Conservation (phyloP, 2,797 vertebrate species). For the Heliangelus exortis region DNA sequence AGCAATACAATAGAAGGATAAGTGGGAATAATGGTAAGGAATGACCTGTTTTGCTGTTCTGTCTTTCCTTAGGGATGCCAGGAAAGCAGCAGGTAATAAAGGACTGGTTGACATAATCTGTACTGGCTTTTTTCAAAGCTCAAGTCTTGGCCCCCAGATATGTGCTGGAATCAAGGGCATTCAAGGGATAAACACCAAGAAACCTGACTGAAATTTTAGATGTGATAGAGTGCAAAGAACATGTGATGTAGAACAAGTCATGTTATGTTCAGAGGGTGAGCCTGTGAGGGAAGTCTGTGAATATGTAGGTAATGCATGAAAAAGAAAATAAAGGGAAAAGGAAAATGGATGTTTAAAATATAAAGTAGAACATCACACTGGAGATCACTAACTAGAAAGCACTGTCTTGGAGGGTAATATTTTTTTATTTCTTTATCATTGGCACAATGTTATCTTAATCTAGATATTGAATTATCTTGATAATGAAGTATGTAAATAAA, state of each 20-base stretch:
- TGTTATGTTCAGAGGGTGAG: neutral
- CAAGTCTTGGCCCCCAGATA: neutral
- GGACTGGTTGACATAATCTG: neutral
- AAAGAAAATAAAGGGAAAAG: neutral
- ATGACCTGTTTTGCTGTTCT: neutral
- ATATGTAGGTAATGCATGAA: neutral
- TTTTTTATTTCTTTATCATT: neutral
- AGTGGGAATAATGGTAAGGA: slow-evolving; percentile 83
- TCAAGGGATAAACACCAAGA: neutral
- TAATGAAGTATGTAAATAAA: slow-evolving; percentile 12
- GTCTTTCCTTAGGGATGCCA: neutral
- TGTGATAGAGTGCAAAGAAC: neutral
- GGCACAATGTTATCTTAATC: slow-evolving; percentile 23
- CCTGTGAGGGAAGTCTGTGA: neutral
- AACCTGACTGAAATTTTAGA: neutral
- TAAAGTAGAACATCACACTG: neutral
- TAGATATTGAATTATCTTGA: slow-evolving; percentile 22
- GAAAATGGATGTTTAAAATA: neutral
- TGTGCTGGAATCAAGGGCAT: neutral
- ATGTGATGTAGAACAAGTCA: neutral
- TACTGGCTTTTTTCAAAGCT: neutral
- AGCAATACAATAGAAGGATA: slow-evolving; percentile 74
- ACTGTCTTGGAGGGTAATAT: neutral
- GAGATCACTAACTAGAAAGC: neutral
- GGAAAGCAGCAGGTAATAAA: neutral